Evolutionary conservation across 2,888 invertebrate species (phyloP).

Genomic region (Tineola bisselliella): DNA sequence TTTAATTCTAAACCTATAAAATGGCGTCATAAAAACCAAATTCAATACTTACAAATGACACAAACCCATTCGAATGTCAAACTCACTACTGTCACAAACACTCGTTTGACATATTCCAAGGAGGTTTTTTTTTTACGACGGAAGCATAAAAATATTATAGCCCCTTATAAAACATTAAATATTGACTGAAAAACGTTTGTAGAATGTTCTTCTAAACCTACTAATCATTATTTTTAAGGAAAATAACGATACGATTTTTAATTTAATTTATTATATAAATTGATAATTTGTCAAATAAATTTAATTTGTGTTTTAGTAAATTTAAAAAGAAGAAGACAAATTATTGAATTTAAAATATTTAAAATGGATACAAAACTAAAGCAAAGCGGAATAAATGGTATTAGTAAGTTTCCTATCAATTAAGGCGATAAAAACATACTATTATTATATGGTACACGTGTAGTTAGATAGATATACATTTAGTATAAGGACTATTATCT

Average conservation of each 20-base stretch:
- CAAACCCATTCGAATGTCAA: slow-evolving; percentile 6
- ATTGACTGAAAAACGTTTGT: slow-evolving; percentile 27
- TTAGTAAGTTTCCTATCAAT: too few relatives aligned
- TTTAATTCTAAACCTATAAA: neutral
- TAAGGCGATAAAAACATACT: too few relatives aligned
- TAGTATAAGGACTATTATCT: too few relatives aligned
- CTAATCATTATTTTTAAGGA: neutral
- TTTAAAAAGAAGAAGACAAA: too few relatives aligned
- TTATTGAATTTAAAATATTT: too few relatives aligned
- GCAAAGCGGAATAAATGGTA: too few relatives aligned
- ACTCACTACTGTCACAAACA: slow-evolving; percentile 25
- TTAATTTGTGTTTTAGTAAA: too few relatives aligned
- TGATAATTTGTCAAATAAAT: too few relatives aligned
- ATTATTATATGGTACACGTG: too few relatives aligned
- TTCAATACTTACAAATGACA: slow-evolving; percentile 7
- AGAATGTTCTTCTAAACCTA: neutral
- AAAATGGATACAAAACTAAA: too few relatives aligned
- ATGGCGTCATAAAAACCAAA: neutral
- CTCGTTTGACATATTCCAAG: slow-evolving; percentile 40
- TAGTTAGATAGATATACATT: too few relatives aligned
- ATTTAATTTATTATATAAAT: neutral
- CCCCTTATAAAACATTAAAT: slow-evolving; percentile 41
- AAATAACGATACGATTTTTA: neutral
- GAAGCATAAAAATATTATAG: slow-evolving; percentile 45
- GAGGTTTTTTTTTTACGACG: slow-evolving; percentile 41